Conservation (phyloP, 2,888 invertebrate genomes). For the Pandemis heparana region DNA sequence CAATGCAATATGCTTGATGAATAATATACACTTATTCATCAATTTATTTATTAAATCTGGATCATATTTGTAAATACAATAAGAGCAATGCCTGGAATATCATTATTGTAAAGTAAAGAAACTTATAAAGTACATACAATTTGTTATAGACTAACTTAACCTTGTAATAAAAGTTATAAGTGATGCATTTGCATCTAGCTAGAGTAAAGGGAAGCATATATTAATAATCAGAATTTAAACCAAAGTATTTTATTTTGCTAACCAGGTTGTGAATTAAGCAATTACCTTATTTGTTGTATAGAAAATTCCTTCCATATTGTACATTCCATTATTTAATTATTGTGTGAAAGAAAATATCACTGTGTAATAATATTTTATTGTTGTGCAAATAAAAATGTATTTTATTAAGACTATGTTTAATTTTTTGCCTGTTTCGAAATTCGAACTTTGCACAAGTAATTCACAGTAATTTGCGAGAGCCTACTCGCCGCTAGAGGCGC, state of each 20-base stretch:
- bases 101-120: background rate
- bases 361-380: constrained; percentile 5
- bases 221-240: background rate
- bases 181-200: background rate
- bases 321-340: constrained; percentile 25
- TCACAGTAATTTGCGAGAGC: too few relatives aligned
- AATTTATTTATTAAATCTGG: background rate
- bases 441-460: too few relatives aligned
- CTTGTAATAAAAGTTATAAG: background rate
- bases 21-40: background rate
- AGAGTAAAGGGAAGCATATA: background rate
- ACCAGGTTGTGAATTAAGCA: constrained; percentile 30
- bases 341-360: constrained; percentile 3
- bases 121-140: background rate
- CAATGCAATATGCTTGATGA: constrained; percentile 72
- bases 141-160: background rate
- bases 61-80: background rate
- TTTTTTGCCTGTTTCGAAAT: background rate
- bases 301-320: constrained; percentile 23
- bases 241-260: constrained; percentile 25
- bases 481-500: too few relatives aligned
- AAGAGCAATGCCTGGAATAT: background rate
- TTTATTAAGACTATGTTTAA: constrained; percentile 4
- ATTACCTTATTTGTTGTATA: constrained; percentile 14
- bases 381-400: constrained; percentile 24